Base-by-base conservation (phyloP, 2,888 invertebrate genomes). In the Apodemia hepburni region DNA sequence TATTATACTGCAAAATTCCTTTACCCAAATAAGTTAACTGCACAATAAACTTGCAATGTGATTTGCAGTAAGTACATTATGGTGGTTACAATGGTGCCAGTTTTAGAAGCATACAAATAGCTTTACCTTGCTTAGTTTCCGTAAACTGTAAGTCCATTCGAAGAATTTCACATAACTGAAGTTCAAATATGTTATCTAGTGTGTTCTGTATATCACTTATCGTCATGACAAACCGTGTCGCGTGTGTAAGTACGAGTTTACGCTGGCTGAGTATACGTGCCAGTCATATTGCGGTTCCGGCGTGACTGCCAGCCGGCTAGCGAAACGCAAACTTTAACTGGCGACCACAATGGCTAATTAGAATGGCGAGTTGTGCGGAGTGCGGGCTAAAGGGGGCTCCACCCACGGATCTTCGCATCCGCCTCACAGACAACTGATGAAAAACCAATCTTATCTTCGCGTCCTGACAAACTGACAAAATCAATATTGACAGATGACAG, bases 311-410 rank as follows among this genome's bases (percentile, higher is more conserved):
- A 58, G 85, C 82, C 85, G 82, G 85, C 83, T 83, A 81, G 84
- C 80, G 78, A 79, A 78, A 78, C 81, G 84, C 87, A 84, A 87
- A 86, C 80, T 85, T 84, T 78, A 79, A 82, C 84, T 79, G 77
- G 76, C 84, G 60, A 83, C 86, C 87, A 89, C 90, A 88, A 90
- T 89, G 84, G 85, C 86, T 90, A 88, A 89, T 91, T 91, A 89
- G 90, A 89, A 91, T 89, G 88, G 87, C 87, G 81, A 87, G 81
- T 75, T 75, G 78, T 75, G 75, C 73, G 82, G 75, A 78, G 80
- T 65, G 82, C 76, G 85, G 80, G 78, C 79, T 68, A 76, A 78
- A 74, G 79, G 79, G 75, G 79, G 78, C 79, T 83, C 82, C 87
- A 84, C 90, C 90, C 88, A 89, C 89, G 81, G 79, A 81, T 84